Evolutionary conservation across 2,113 vertebrate genomes (phyloP).

Genomic region (Petrocephalus microphthalmus): DNA sequence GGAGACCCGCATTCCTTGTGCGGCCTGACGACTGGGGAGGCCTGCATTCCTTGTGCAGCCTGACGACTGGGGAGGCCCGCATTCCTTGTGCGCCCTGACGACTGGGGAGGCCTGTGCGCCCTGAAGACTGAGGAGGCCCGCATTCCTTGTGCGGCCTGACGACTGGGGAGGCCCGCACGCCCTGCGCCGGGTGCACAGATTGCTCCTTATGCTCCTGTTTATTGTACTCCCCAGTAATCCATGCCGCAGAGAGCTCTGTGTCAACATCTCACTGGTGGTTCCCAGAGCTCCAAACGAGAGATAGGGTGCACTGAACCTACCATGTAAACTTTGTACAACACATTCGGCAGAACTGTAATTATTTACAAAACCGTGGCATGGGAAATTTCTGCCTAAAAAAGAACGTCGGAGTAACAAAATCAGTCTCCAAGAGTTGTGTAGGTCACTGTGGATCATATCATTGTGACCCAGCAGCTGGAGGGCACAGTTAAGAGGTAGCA

Average conservation of each 20-base stretch:
- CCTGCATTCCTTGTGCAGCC: too few relatives aligned
- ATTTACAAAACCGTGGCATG: conserved; percentile 94
- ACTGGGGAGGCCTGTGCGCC: too few relatives aligned
- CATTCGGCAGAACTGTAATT: conserved; percentile 98
- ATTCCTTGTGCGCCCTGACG: too few relatives aligned
- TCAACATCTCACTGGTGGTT: conserved; percentile 99
- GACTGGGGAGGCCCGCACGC: conserved; percentile 69
- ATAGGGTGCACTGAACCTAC: conserved; percentile 96
- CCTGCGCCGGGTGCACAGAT: conserved; percentile 81
- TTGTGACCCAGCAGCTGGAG: not conserved
- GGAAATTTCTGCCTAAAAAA: conserved; percentile 69
- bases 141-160: too few relatives aligned
- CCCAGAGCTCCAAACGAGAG: conserved; percentile 96
- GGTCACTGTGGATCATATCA: conserved; percentile 35
- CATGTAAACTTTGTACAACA: conserved; percentile 99
- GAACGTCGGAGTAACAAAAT: conserved; percentile 66
- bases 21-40: too few relatives aligned
- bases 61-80: too few relatives aligned
- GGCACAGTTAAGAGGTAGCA: not conserved
- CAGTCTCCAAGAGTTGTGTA: conserved; percentile 62
- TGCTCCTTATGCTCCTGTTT: conserved; percentile 98
- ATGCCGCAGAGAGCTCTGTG: conserved; percentile 88
- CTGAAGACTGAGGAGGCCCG: too few relatives aligned
- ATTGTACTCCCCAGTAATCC: conserved; percentile 90
- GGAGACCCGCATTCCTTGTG: too few relatives aligned